These are phyloP conservation scores for Helostoma temminkii DNA, from an alignment of 2,797 vertebrate genomes.

Conservation along the genomic window DNA sequence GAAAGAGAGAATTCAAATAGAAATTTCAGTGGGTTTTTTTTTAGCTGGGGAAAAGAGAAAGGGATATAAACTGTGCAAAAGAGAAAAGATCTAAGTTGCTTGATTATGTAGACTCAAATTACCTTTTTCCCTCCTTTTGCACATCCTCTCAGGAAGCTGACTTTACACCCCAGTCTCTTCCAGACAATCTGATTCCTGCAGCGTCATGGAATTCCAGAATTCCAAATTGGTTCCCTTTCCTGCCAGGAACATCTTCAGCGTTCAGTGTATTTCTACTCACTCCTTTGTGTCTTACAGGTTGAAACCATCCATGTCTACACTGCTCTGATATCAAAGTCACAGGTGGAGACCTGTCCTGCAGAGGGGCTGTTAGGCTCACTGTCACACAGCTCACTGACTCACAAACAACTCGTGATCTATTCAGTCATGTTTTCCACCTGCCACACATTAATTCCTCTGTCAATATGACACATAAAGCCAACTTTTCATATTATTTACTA, in stretches of 20 bases:
- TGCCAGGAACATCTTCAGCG: slow-evolving; percentile 53
- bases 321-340: slow-evolving; percentile 63
- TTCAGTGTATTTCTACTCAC: slow-evolving; percentile 52
- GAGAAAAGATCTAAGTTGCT: slow-evolving; percentile 3
- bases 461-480: slow-evolving; percentile 23
- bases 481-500: slow-evolving; percentile 46
- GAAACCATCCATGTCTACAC: slow-evolving; percentile 36
- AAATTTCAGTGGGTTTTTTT: neutral
- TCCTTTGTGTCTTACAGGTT: slow-evolving; percentile 38
- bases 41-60: neutral
- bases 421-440: slow-evolving; percentile 40
- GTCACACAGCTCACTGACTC: slow-evolving; percentile 77
- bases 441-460: slow-evolving; percentile 43
- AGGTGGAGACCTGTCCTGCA: slow-evolving; percentile 66
- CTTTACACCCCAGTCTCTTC: slow-evolving; percentile 54
- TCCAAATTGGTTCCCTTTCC: slow-evolving; percentile 56
- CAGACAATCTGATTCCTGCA: slow-evolving; percentile 60
- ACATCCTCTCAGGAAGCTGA: slow-evolving; percentile 66
- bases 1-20: neutral
- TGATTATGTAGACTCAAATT: slow-evolving; percentile 31
- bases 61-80: neutral
- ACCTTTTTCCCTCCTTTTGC: slow-evolving; percentile 29
- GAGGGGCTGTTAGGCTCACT: slow-evolving; percentile 72
- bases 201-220: slow-evolving; percentile 63
- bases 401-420: slow-evolving; percentile 75